Evolutionary conservation across 1,140 invertebrate species (phyloP), one percentile per base, ranked within the genome.

Genomic region (Lucilia sericata): DNA sequence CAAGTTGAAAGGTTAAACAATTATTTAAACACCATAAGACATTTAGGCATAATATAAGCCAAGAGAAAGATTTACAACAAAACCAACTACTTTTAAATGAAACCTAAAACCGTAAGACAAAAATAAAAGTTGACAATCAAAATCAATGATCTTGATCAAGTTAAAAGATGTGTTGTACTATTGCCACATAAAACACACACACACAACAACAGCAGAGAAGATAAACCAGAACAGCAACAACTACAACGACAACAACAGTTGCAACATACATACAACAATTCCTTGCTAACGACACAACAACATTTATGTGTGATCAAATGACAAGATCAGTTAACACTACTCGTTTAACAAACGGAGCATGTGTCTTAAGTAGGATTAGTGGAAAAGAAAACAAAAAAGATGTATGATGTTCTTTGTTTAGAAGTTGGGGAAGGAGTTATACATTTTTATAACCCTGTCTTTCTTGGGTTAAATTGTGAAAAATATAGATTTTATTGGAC

Each of bases 241-340:
- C 42, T 8, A 10, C 42, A 42, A 42, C 42, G 0, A 42, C 42
- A 7, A 42, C 42, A 42, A 30, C 25, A 30, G 25, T 30, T 30
- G 25, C 25, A 30, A 42, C 42, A 42, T n/a, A n/a, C n/a, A n/a
- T 8, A 42, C 5, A 42, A 42, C 42, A 70, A 70, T 19, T 70
- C 65, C 65, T 70, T 25, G 19, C 19, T 70, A 42, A 42, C 42
- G 42, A 42, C 19, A 30, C 25, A 3, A 30, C 25, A 49, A 51
- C 42, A 49, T 80, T 49, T 80, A 80, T 80, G 76, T 21, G 76
- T 51, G 42, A 80, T 80, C 76, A 80, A 49, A 21, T 80, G 76
- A 80, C 76, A 80, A 80, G 76, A 80, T 80, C 47, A 49, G 76
- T 80, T 80, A 80, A 49, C 76, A 80, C n/a, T n/a, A n/a, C 76